Evolutionary conservation across 2,113 vertebrate species (phyloP).

Genomic region (Regulus satrapa): DNA sequence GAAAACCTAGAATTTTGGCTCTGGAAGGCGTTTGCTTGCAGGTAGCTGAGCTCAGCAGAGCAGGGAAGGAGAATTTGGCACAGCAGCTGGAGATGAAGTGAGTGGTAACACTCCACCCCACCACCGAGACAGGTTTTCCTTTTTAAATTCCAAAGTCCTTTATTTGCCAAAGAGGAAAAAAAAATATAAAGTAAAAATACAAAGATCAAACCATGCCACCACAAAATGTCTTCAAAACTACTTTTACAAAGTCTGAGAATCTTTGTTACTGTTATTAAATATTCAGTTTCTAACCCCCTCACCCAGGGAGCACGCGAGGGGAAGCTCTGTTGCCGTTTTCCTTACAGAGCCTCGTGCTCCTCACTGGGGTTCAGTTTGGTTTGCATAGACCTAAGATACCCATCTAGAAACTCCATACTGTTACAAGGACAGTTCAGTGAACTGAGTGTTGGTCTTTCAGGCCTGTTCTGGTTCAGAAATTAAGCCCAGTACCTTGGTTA

Average conservation of each 20-base stretch:
- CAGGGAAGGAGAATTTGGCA: neutral
- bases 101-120: neutral
- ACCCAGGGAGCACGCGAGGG: neutral
- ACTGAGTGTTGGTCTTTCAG: neutral
- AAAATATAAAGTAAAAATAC: slow-evolving; percentile 45
- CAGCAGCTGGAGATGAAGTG: neutral
- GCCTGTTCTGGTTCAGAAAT: neutral
- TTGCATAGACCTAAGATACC: neutral
- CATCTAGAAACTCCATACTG: neutral
- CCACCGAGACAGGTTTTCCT: neutral
- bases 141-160: slow-evolving; percentile 19
- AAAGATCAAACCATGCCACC: slow-evolving; percentile 51
- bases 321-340: neutral
- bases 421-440: neutral
- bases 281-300: neutral
- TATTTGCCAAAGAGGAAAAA: slow-evolving; percentile 48
- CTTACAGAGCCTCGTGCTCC: neutral
- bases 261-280: neutral
- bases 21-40: neutral
- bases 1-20: neutral
- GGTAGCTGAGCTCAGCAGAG: neutral
- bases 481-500: neutral
- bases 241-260: neutral
- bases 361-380: neutral
- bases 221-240: slow-evolving; percentile 8